Conservation (phyloP, 2,797 vertebrate genomes). For the Micromesistius poutassou region DNA sequence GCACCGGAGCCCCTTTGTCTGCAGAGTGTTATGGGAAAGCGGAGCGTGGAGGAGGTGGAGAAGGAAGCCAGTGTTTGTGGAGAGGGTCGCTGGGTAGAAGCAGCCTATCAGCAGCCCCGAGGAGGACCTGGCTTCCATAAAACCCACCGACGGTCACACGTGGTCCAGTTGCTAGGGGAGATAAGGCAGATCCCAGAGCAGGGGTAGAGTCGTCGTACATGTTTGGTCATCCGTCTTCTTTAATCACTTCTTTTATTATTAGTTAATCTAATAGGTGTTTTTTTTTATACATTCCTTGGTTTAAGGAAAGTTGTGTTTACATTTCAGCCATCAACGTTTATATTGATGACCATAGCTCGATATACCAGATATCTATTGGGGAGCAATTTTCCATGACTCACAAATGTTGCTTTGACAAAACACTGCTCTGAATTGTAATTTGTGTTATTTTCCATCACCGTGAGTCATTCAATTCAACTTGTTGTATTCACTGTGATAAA, state of each 20-base stretch:
- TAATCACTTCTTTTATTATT: neutral
- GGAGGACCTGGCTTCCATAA: constrained; percentile 28
- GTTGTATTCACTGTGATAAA: neutral
- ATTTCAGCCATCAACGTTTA: neutral
- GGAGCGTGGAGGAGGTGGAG: constrained; percentile 27
- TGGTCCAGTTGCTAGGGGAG: neutral
- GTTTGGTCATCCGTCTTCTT: neutral
- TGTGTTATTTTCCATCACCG: neutral
- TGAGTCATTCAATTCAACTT: neutral
- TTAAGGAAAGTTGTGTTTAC: neutral
- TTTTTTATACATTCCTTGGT: neutral
- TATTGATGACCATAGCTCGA: neutral
- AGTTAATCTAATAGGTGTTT: neutral
- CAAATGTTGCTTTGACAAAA: neutral
- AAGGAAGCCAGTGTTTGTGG: constrained; percentile 65
- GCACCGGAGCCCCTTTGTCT: constrained; percentile 58
- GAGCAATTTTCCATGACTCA: neutral
- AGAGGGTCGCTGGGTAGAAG: constrained; percentile 53
- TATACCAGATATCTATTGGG: neutral
- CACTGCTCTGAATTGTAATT: neutral
- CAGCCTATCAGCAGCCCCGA: constrained; percentile 6
- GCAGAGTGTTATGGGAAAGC: constrained; percentile 54
- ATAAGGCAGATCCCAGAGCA: neutral
- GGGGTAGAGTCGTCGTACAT: neutral
- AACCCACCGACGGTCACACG: constrained; percentile 5